Evolutionary conservation across 1,140 invertebrate genomes (phyloP).

Genomic region (Ganaspis sp.): DNA sequence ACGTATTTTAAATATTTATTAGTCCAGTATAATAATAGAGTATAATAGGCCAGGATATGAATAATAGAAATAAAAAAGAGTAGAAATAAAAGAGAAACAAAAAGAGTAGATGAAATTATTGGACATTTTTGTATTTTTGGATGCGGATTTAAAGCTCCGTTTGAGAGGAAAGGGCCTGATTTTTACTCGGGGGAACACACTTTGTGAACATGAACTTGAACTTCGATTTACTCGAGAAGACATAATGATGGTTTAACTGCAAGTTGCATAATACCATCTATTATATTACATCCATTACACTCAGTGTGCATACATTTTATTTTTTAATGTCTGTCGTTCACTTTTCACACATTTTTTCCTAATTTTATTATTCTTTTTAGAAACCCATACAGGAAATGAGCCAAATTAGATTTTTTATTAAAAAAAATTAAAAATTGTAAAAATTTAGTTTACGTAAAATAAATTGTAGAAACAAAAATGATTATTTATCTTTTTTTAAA

Average conservation of each 20-base stretch:
- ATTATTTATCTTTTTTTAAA: too few relatives aligned
- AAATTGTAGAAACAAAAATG: too few relatives aligned
- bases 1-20: too few relatives aligned
- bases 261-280: not conserved
- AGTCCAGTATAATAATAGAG: too few relatives aligned
- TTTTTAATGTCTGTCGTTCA: not conserved
- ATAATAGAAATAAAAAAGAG: too few relatives aligned
- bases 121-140: too few relatives aligned
- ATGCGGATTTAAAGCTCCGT: not conserved
- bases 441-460: too few relatives aligned
- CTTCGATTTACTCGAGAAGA: conserved; percentile 16
- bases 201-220: conserved; percentile 29
- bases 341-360: not conserved
- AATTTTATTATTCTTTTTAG: not conserved
- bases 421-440: not conserved
- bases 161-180: not conserved
- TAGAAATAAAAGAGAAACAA: too few relatives aligned
- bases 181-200: not conserved
- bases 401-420: not conserved
- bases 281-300: not conserved
- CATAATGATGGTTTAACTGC: conserved; percentile 21
- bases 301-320: not conserved
- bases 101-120: not conserved
- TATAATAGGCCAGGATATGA: too few relatives aligned
- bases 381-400: not conserved